Base-by-base conservation (phyloP, 2,797 vertebrate genomes). In the Microchirus variegatus region DNA sequence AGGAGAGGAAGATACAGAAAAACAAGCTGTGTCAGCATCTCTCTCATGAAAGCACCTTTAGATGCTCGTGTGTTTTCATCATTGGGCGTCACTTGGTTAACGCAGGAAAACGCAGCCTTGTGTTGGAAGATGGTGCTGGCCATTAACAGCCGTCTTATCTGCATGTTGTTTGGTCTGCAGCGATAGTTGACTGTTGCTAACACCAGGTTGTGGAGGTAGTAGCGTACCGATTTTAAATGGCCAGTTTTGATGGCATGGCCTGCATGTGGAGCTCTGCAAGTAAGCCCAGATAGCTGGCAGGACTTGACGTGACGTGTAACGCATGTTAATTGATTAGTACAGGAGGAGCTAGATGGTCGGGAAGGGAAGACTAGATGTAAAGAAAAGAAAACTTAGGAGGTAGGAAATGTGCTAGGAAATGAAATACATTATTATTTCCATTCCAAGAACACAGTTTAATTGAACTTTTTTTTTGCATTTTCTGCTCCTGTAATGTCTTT, bases 281-380 rank as follows among this genome's bases (percentile, higher is more conserved):
- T 55, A 42, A 8, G 66, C 51, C 53, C n/a, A 38, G 35, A 51
- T 55, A n/a, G 50, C 64, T 77, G 70, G 74, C 75, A 62, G 73
- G 75, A 47, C 66, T 74, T 60, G 61, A 61, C 9, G 36, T 71
- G 71, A 73, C 47, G 64, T 79, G 82, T 59, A 79, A 58, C 69
- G 76, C 86, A 87, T 88, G 70, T 80, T 59, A 84, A 88, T 83
- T 63, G 65, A 73, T 79, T 60, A 50, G 71, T 45, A 70, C 54
- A 55, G 55, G 67, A 58, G 31, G 67, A 58, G 31, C 31, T 31
- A 31, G 31, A 31, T 31, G 31, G 31, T 31, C 7, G 8, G 7
- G 31, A 31, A 31, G 31, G 7, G 7, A 31, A 31, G 31, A 8
- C 31, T 8, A 31, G 4, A 31, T 31, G 8, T 31, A 31, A 31